A percentile compares a stretch with the other conserved stretches of the same genome.
Evolutionary conservation across 2,797 vertebrate species (phyloP).

Genomic region (Sebastes ruberrimus): DNA sequence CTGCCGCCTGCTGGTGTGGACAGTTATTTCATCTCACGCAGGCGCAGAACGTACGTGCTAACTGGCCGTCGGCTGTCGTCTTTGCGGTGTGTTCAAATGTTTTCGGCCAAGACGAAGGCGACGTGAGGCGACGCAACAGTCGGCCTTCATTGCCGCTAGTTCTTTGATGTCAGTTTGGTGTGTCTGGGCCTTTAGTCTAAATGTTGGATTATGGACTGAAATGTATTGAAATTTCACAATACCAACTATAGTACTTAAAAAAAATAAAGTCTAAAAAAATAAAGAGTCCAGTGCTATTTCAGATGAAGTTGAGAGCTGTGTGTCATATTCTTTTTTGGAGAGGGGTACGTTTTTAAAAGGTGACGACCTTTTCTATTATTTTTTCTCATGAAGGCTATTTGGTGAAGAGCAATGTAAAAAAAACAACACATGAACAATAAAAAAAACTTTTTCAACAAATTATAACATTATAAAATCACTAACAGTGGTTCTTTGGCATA

Average conservation of each 20-base stretch:
- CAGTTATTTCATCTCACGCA: too few species aligned
- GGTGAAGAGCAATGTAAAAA: conserved; percentile 40
- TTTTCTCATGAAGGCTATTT: conserved; percentile 27
- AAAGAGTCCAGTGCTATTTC: conserved; percentile 63
- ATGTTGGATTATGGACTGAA: conserved; percentile 33
- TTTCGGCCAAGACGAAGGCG: too few species aligned
- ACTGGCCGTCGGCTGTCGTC: too few species aligned
- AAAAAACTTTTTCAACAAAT: conserved; percentile 38
- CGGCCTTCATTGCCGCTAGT: too few species aligned
- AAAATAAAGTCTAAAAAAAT: conserved; percentile 4
- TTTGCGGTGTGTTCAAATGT: too few species aligned
- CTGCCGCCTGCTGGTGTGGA: too few species aligned
- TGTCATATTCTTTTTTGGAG: not conserved
- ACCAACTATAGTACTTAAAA: conserved; percentile 16
- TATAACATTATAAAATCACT: conserved; percentile 67
- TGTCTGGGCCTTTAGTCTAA: not conserved
- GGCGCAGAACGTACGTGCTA: too few species aligned
- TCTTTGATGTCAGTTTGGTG: too few species aligned
- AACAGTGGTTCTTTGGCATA: conserved; percentile 84
- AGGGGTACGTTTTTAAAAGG: not conserved
- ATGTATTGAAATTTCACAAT: conserved; percentile 32
- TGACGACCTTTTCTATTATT: not conserved
- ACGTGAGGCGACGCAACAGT: too few species aligned
- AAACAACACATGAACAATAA: conserved; percentile 14
- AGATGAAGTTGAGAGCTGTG: conserved; percentile 23